These are phyloP conservation scores for Cynocephalus volans DNA, from an alignment of 2,113 vertebrate species.

Conservation along the genomic window DNA sequence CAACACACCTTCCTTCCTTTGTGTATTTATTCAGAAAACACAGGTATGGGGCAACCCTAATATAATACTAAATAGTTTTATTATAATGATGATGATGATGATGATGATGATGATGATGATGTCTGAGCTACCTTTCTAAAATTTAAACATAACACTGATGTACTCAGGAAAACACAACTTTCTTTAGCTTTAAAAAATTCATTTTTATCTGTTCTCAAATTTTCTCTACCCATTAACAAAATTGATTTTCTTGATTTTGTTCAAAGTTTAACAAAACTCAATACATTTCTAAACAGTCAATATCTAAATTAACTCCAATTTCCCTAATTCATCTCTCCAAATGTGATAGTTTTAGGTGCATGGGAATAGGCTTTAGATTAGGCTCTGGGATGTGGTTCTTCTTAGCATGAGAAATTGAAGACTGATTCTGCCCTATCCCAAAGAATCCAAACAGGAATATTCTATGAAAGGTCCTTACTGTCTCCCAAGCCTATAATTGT, in stretches of 20 bases:
- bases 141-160: neutral
- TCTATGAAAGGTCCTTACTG: neutral
- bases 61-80: neutral
- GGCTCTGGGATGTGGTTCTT: neutral
- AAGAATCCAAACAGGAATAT: neutral
- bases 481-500: neutral
- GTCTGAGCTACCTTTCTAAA: neutral
- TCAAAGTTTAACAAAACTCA: neutral
- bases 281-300: neutral
- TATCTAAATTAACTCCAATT: neutral
- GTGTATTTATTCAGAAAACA: neutral
- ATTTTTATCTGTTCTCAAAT: neutral
- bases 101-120: neutral
- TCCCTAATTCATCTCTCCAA: neutral
- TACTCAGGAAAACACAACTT: neutral
- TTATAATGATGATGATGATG: neutral
- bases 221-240: neutral
- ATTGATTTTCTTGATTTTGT: neutral
- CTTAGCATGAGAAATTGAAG: neutral
- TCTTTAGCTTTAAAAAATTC: neutral
- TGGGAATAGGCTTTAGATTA: neutral
- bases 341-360: neutral
- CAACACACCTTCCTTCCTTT: neutral
- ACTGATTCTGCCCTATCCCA: neutral
- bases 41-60: rapidly evolving